A percentile compares a stretch with the other conserved stretches of the same genome.
These are phyloP conservation scores for Pterocles gutturalis DNA, from an alignment of 2,113 vertebrate species.

Conservation along the genomic window DNA sequence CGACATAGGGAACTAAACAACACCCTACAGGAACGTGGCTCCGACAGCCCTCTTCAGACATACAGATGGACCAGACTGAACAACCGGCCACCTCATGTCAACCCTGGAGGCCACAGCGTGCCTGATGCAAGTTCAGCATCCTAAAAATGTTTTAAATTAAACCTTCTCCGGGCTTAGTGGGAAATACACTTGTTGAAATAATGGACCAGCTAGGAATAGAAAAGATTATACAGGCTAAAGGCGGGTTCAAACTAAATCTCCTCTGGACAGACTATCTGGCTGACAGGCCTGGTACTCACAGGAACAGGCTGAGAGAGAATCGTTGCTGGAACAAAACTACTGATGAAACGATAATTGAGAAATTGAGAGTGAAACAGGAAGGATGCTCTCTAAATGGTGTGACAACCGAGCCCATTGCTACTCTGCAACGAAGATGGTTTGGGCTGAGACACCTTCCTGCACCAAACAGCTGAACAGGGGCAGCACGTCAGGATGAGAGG, in stretches of 20 bases:
- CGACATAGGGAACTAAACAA: neutral
- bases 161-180: neutral
- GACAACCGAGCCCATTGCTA: neutral
- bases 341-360: neutral
- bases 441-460: neutral
- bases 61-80: neutral
- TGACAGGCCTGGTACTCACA: neutral
- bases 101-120: neutral
- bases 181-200: conserved; percentile 1
- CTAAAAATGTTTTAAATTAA: conserved; percentile 29
- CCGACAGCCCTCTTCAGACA: neutral
- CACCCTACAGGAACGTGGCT: neutral
- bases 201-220: neutral
- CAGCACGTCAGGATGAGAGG: neutral
- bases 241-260: neutral
- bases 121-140: neutral
- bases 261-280: neutral
- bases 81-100: neutral
- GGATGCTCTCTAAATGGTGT: neutral
- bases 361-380: neutral
- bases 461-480: neutral
- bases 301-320: neutral
- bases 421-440: neutral
- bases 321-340: neutral
- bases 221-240: neutral